A percentile compares a stretch with the other conserved stretches of the same genome.
Evolutionary conservation across 2,113 vertebrate genomes (phyloP).

Genomic region (Dendropsophus ebraccatus): DNA sequence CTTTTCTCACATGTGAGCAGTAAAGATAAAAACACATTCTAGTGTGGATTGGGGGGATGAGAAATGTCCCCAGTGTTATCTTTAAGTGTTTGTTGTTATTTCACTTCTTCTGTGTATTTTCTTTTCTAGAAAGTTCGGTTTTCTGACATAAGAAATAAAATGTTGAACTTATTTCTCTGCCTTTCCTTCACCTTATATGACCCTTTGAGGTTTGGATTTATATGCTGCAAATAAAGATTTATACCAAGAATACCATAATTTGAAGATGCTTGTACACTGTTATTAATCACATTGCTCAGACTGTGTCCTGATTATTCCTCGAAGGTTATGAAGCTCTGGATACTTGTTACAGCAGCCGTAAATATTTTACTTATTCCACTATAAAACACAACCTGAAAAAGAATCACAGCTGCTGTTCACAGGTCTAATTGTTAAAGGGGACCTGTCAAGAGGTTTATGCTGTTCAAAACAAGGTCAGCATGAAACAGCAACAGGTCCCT

Average conservation of each 20-base stretch:
- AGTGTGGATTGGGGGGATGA: slow-evolving; percentile 45
- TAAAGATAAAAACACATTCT: slow-evolving; percentile 60
- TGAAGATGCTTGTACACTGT: background rate
- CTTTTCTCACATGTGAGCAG: slow-evolving; percentile 58
- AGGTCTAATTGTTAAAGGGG: background rate
- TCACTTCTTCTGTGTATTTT: slow-evolving; percentile 37
- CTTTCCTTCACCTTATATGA: slow-evolving; percentile 32
- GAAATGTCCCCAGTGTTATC: slow-evolving; percentile 58
- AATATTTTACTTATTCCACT: background rate
- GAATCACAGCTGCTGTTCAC: background rate
- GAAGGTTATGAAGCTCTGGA: background rate
- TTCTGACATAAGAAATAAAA: slow-evolving; percentile 46
- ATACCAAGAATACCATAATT: background rate
- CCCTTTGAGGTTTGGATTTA: background rate
- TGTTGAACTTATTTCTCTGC: slow-evolving; percentile 18
- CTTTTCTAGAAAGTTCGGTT: slow-evolving; percentile 37
- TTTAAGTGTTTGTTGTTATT: slow-evolving; percentile 59
- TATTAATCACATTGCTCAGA: background rate
- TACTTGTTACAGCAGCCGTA: background rate
- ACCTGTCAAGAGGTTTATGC: no score
- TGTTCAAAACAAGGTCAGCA: no score
- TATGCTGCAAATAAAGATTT: background rate
- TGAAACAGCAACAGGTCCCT: no score
- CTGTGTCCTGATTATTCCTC: background rate
- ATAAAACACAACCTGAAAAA: background rate